Percentiles rank a stretch among this genome's conserved stretches.
phyloP scores from a whole-genome alignment of 1,140 invertebrate species.

The Tribolium castaneum region DNA sequence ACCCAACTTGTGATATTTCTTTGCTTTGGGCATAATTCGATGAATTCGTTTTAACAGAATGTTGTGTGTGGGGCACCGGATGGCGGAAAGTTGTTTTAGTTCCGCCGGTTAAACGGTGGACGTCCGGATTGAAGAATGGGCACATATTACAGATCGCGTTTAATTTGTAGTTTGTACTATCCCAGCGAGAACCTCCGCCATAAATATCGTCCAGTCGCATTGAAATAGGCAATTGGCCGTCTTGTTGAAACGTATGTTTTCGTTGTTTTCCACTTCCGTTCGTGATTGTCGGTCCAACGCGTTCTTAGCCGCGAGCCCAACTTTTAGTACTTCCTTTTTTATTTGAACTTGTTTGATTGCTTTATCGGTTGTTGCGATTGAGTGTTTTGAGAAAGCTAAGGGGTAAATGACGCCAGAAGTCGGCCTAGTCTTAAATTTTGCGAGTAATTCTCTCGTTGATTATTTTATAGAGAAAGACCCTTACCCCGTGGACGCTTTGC shows the following conservation, averaged over 20 bases:
- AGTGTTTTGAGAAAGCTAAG: conserved; percentile 3
- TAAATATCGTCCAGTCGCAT: conserved; percentile 44
- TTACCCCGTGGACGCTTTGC: conserved; percentile 85
- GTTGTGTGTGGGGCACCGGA: background rate
- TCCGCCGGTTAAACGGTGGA: conserved; percentile 1
- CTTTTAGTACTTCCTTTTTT: conserved; percentile 45
- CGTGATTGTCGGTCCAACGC: conserved; percentile 40
- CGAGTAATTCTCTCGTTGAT: conserved; percentile 47
- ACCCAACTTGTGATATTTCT: too few relatives aligned
- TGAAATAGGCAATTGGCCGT: conserved; percentile 50
- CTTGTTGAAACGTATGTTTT: conserved; percentile 49
- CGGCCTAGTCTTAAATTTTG: too few relatives aligned
- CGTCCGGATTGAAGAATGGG: conserved; percentile 32
- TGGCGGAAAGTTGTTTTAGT: conserved; percentile 19
- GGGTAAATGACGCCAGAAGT: conserved; percentile 2
- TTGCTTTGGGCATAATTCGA: background rate
- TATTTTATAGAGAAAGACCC: conserved; percentile 81
- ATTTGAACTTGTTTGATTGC: conserved; percentile 49
- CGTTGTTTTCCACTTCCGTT: conserved; percentile 48
- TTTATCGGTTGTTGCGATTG: conserved; percentile 46
- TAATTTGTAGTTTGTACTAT: conserved; percentile 42
- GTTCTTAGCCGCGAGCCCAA: conserved; percentile 36
- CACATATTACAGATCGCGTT: conserved; percentile 39
- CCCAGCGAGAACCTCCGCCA: conserved; percentile 33
- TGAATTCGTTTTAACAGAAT: background rate